These are phyloP conservation scores for Colletes gigas DNA, from an alignment of 1,140 invertebrate genomes.

Conservation along the genomic window DNA sequence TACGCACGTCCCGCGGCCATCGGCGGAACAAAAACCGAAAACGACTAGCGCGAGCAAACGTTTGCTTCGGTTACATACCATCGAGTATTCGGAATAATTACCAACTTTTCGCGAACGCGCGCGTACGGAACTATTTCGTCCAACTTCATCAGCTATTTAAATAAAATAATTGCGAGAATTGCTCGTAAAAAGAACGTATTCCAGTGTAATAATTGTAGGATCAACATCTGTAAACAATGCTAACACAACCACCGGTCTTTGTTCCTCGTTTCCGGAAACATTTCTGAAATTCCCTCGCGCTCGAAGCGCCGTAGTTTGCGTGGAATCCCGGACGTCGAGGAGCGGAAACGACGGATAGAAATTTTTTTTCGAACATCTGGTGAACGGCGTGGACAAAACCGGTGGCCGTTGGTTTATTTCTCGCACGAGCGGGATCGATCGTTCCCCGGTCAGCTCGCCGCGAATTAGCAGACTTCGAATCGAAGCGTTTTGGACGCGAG, in stretches of 20 bases:
- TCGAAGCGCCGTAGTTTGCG: too few species aligned
- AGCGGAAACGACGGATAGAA: background rate
- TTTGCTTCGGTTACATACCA: background rate
- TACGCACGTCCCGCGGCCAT: too few species aligned
- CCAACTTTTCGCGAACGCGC: background rate
- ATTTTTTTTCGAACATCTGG: slow-evolving; percentile 40
- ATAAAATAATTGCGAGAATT: background rate
- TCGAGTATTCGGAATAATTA: background rate
- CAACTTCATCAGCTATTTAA: background rate
- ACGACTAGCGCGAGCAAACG: background rate
- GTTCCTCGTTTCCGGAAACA: too few species aligned
- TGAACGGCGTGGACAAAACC: background rate
- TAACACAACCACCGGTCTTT: too few species aligned
- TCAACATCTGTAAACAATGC: too few species aligned
- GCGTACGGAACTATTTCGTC: background rate
- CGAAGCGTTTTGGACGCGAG: slow-evolving; percentile 46
- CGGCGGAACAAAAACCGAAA: background rate
- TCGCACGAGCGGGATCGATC: slow-evolving; percentile 40
- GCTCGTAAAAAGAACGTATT: too few species aligned
- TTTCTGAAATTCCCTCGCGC: too few species aligned
- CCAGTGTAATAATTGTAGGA: too few species aligned
- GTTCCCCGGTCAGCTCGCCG: slow-evolving; percentile 8
- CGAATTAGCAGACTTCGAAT: slow-evolving; percentile 53
- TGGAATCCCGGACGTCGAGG: too few species aligned
- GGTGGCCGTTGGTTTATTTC: slow-evolving; percentile 11